Evolutionary conservation across 2,888 invertebrate species (phyloP).

Genomic region (Proisotoma minuta): DNA sequence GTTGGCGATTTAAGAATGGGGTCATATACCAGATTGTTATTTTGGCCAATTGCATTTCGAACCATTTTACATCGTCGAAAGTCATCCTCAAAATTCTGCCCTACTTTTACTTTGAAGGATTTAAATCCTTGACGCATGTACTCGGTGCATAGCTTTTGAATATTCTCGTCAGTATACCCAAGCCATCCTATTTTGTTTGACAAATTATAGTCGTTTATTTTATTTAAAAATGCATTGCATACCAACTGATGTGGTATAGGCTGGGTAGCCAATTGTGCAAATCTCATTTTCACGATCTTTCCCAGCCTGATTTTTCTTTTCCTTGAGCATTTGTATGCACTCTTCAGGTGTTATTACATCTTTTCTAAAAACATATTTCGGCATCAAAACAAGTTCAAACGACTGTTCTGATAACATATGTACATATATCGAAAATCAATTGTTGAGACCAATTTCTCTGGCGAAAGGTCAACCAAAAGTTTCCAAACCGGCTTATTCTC

Average conservation of each 20-base stretch:
- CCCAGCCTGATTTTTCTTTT: conserved; percentile 56
- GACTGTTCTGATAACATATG: conserved; percentile 17
- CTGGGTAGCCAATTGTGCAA: conserved; percentile 68
- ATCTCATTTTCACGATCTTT: conserved; percentile 62
- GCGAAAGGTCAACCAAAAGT: conserved; percentile 73
- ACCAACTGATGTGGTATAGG: conserved; percentile 82
- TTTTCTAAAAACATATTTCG: conserved; percentile 55
- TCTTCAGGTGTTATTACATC: conserved; percentile 79
- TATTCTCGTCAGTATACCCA: conserved; percentile 74
- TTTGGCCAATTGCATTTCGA: conserved; percentile 68
- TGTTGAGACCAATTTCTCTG: conserved; percentile 75
- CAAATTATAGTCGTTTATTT: not conserved
- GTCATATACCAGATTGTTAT: conserved; percentile 63
- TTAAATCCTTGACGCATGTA: conserved; percentile 71
- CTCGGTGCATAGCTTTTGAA: conserved; percentile 64
- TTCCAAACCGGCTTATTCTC: conserved; percentile 84
- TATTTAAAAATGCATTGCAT: not conserved
- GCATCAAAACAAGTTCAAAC: not conserved
- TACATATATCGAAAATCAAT: conserved; percentile 77
- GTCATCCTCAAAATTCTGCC: conserved; percentile 71
- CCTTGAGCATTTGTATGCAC: conserved; percentile 65
- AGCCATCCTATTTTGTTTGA: conserved; percentile 65
- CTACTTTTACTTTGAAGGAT: conserved; percentile 88
- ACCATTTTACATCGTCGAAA: conserved; percentile 66
- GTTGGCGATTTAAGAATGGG: not conserved